A percentile compares a stretch with the other conserved stretches of the same genome.
These are phyloP conservation scores for Mus caroli DNA, from an alignment of 2,797 vertebrate species.

Conservation along the genomic window DNA sequence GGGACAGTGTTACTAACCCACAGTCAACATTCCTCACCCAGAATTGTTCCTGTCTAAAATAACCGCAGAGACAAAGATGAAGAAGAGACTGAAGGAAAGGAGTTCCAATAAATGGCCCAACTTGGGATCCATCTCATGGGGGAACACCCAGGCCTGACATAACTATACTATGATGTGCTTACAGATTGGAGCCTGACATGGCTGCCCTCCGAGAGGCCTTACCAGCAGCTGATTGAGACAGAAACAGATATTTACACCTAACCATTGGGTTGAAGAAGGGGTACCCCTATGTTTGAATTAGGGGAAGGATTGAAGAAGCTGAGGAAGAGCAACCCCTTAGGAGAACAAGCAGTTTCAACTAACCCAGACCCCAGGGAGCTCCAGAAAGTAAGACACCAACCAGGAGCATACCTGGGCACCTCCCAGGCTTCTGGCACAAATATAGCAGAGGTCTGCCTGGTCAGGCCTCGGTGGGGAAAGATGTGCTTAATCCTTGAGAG, in stretches of 20 bases:
- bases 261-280: not conserved
- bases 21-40: not conserved
- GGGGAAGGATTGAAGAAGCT: too few relatives aligned
- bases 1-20: not conserved
- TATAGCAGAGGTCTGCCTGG: not conserved
- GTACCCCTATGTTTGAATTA: not conserved
- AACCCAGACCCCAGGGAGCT: not conserved
- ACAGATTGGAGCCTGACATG: not conserved
- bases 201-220: not conserved
- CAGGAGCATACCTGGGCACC: not conserved
- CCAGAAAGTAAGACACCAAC: not conserved
- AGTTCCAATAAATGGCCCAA: not conserved
- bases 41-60: not conserved
- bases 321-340: not conserved
- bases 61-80: not conserved
- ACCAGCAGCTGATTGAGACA: not conserved
- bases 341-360: not conserved
- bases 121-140: not conserved
- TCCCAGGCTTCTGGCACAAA: not conserved
- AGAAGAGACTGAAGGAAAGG: not conserved
- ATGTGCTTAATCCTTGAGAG: not conserved
- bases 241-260: not conserved
- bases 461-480: not conserved
- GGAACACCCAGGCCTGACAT: not conserved
- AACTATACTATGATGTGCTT: not conserved